Evolutionary conservation across 2,888 invertebrate species (phyloP).

Genomic region (Agrotis clavis): DNA sequence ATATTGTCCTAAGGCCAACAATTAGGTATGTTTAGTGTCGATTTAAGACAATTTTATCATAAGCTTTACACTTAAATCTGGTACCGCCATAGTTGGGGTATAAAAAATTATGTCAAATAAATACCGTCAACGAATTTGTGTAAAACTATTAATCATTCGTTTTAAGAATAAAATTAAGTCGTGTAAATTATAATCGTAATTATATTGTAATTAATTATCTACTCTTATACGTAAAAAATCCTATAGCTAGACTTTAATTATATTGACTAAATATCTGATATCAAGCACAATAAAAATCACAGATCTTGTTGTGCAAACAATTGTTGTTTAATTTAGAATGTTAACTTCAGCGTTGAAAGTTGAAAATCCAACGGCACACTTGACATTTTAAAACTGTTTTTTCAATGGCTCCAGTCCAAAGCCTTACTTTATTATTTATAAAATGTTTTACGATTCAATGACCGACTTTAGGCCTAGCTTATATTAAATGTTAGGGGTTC

Average conservation of each 20-base stretch:
- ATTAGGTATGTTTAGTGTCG: slow-evolving; percentile 23
- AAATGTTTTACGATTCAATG: slow-evolving; percentile 9
- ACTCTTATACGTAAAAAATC: slow-evolving; percentile 27
- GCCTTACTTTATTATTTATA: slow-evolving; percentile 6
- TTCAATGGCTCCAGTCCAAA: neutral
- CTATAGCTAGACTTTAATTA: slow-evolving; percentile 1
- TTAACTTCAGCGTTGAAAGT: neutral
- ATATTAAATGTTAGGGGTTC: slow-evolving; percentile 16
- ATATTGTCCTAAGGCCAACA: slow-evolving; percentile 24
- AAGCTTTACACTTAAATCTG: neutral
- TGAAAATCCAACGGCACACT: neutral
- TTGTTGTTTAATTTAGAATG: too few species aligned
- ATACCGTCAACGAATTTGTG: slow-evolving; percentile 29
- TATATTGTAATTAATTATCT: slow-evolving; percentile 20
- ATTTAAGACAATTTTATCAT: slow-evolving; percentile 16
- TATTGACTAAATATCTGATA: neutral
- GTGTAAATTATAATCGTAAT: slow-evolving; percentile 50
- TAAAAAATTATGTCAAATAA: slow-evolving; percentile 9
- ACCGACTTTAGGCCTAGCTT: slow-evolving; percentile 37
- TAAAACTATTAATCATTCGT: slow-evolving; percentile 27
- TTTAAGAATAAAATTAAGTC: slow-evolving; percentile 35
- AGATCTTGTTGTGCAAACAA: slow-evolving; percentile 3
- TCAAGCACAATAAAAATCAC: neutral
- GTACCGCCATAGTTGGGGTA: neutral
- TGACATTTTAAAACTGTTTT: too few species aligned